These are phyloP conservation scores for Agonopterix heracliana DNA, from an alignment of 2,888 invertebrate species.

Conservation along the genomic window DNA sequence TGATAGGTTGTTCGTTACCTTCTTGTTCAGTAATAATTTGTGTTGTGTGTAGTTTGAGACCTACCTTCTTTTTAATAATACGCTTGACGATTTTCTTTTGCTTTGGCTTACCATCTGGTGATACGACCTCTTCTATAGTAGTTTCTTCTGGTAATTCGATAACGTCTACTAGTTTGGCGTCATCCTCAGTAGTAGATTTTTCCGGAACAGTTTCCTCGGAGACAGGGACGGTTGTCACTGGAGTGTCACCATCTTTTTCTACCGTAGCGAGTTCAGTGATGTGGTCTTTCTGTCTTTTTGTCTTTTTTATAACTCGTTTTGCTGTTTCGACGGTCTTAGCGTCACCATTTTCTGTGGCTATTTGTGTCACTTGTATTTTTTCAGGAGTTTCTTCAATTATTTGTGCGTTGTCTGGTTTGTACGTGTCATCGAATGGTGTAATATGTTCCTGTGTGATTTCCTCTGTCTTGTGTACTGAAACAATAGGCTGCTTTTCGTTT, in stretches of 20 bases:
- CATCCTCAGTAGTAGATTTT: conserved; percentile 20
- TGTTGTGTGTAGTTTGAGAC: conserved; percentile 37
- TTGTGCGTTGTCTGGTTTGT: conserved; percentile 29
- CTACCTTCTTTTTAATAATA: conserved; percentile 33
- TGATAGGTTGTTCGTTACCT: conserved; percentile 23
- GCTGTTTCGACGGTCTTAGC: conserved; percentile 18
- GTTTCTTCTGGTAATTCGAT: conserved; percentile 28
- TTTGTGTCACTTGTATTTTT: conserved; percentile 14
- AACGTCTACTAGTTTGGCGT: conserved; percentile 16
- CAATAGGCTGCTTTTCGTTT: conserved; percentile 32
- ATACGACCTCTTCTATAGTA: conserved; percentile 39
- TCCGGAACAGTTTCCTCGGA: not conserved
- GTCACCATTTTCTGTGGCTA: conserved; percentile 16
- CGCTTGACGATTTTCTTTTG: conserved; percentile 30
- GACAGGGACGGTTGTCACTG: conserved; percentile 26
- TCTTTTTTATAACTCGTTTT: conserved; percentile 36
- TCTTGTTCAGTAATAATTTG: conserved; percentile 20
- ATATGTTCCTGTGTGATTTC: conserved; percentile 29
- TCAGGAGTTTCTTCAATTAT: conserved; percentile 29
- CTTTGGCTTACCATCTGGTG: conserved; percentile 23
- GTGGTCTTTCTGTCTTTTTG: conserved; percentile 36
- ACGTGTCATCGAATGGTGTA: conserved; percentile 25
- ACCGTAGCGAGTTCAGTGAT: conserved; percentile 54
- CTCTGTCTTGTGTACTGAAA: conserved; percentile 29
- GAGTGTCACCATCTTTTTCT: conserved; percentile 47